A percentile compares a stretch with the other conserved stretches of the same genome.
These are phyloP conservation scores for Aleiodes testaceus DNA, from an alignment of 2,888 invertebrate species.

Conservation along the genomic window DNA sequence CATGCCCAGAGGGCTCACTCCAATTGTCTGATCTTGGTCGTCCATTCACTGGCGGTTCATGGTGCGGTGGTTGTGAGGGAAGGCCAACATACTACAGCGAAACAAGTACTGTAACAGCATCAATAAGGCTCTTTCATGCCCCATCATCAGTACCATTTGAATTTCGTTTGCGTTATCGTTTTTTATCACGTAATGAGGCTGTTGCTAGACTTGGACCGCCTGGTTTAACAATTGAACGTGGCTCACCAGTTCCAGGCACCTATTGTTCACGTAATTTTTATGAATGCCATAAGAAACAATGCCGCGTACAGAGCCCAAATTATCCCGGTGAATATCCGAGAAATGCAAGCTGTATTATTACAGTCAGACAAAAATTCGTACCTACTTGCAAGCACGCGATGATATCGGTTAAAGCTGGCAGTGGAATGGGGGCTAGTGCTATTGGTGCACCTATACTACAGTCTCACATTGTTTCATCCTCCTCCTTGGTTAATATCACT, in stretches of 20 bases:
- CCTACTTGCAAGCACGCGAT: slow-evolving; percentile 93
- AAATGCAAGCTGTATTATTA: slow-evolving; percentile 94
- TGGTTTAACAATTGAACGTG: slow-evolving; percentile 86
- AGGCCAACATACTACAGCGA: slow-evolving; percentile 91
- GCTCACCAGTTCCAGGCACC: slow-evolving; percentile 87
- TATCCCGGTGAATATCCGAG: slow-evolving; percentile 91
- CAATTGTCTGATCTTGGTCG: slow-evolving; percentile 89
- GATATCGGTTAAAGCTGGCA: slow-evolving; percentile 80
- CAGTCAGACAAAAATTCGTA: slow-evolving; percentile 84
- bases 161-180: slow-evolving; percentile 85
- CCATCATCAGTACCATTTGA: slow-evolving; percentile 85
- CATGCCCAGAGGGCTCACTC: slow-evolving; percentile 92
- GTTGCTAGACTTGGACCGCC: slow-evolving; percentile 86
- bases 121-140: slow-evolving; percentile 84
- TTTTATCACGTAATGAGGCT: slow-evolving; percentile 86
- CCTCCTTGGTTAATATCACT: slow-evolving; percentile 20
- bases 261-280: slow-evolving; percentile 90
- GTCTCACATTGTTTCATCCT: slow-evolving; percentile 11
- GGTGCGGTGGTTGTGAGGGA: slow-evolving; percentile 89
- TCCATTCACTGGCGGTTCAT: slow-evolving; percentile 91
- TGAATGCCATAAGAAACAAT: slow-evolving; percentile 88
- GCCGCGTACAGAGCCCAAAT: slow-evolving; percentile 91
- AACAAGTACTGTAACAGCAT: slow-evolving; percentile 90
- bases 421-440: slow-evolving; percentile 45
- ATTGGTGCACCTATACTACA: slow-evolving; percentile 35